These are phyloP conservation scores for Amaurobius ferox DNA, from an alignment of 2,888 invertebrate genomes.

Conservation along the genomic window DNA sequence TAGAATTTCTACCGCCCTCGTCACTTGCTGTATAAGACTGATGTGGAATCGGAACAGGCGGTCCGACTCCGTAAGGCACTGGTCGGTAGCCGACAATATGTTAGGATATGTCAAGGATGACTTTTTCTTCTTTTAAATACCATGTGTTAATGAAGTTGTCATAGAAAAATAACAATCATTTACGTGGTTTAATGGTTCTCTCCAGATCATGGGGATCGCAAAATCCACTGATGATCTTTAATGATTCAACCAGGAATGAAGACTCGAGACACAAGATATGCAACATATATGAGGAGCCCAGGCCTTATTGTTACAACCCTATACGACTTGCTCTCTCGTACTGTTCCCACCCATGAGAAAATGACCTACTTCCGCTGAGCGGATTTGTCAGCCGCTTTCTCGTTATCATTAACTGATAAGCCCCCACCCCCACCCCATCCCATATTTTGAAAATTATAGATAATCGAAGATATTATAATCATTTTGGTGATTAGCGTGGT, in stretches of 20 bases:
- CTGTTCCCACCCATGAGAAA: neutral
- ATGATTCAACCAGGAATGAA: slow-evolving; percentile 1
- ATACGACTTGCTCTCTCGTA: neutral
- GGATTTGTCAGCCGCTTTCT: neutral
- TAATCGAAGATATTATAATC: neutral
- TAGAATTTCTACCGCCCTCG: too few species aligned
- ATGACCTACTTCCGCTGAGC: neutral
- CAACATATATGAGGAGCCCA: too few species aligned
- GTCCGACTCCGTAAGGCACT: neutral
- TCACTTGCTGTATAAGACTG: too few species aligned
- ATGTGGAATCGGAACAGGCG: too few species aligned
- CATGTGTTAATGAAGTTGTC: neutral
- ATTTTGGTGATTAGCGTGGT: slow-evolving; percentile 7
- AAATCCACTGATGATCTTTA: slow-evolving; percentile 6
- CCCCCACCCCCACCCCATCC: neutral
- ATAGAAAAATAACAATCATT: too few species aligned
- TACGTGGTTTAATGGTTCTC: slow-evolving; percentile 8
- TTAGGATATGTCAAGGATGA: slow-evolving; percentile 3
- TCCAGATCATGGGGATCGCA: slow-evolving; percentile 6
- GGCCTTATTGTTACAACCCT: too few species aligned
- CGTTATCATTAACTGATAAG: neutral
- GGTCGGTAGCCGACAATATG: neutral
- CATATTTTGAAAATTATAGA: neutral
- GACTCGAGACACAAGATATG: neutral
- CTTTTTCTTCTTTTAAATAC: slow-evolving; percentile 5